A percentile compares a stretch with the other conserved stretches of the same genome.
Conservation (phyloP, 2,797 vertebrate species). For the Sorex maritimensis region DNA sequence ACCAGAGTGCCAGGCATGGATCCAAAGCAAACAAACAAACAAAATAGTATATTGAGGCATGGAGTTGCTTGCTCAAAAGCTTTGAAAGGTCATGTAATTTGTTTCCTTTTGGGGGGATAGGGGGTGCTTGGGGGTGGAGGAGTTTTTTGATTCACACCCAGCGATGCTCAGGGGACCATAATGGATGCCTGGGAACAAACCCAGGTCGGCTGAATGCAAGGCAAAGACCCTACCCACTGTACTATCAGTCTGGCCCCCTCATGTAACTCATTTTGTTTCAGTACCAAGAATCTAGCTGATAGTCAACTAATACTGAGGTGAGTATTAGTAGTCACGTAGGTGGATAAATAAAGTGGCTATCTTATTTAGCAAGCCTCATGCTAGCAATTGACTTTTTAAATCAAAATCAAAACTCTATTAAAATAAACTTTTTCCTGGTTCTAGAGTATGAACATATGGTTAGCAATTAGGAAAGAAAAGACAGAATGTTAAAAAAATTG, state of each 20-base stretch:
- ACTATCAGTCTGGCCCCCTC: too few relatives aligned
- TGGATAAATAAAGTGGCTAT: too few relatives aligned
- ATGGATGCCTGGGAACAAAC: too few relatives aligned
- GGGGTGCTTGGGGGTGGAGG: too few relatives aligned
- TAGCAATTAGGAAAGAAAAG: conserved; percentile 23
- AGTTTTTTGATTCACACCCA: too few relatives aligned
- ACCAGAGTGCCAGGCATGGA: too few relatives aligned
- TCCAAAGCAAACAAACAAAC: too few relatives aligned
- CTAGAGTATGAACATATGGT: background rate
- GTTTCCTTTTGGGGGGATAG: background rate
- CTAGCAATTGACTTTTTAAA: background rate
- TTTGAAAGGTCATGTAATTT: background rate
- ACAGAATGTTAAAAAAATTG: conserved; percentile 40
- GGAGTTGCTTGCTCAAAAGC: background rate
- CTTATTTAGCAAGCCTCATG: background rate
- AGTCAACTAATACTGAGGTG: background rate
- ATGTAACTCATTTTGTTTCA: too few relatives aligned
- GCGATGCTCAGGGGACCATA: too few relatives aligned
- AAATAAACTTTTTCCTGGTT: conserved; percentile 5
- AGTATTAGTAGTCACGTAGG: background rate
- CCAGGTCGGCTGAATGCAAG: too few relatives aligned
- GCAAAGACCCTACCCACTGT: too few relatives aligned
- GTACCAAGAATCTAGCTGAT: background rate
- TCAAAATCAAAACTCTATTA: background rate
- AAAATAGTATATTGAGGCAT: too few relatives aligned